Evolutionary conservation across 1,140 invertebrate species (phyloP).

Genomic region (Capitella teleta): DNA sequence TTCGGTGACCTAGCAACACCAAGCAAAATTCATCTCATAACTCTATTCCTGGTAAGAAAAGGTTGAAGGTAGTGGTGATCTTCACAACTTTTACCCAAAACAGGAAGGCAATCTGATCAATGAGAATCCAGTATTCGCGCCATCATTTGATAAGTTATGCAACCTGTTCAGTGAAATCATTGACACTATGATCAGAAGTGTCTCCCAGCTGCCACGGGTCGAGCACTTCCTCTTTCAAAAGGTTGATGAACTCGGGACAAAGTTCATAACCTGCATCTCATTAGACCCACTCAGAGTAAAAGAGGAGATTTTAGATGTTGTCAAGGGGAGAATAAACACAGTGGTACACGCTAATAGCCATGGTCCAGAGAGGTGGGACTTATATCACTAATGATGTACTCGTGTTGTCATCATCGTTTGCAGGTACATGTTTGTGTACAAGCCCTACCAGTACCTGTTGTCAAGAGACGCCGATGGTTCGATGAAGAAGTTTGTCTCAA

Average conservation of each 20-base stretch:
- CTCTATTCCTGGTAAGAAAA: conserved; percentile 34
- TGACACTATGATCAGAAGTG: conserved; percentile 34
- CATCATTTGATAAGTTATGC: conserved; percentile 28
- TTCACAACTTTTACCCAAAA: too few species aligned
- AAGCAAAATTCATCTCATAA: conserved; percentile 21
- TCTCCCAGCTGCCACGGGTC: conserved; percentile 25
- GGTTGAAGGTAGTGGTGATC: too few species aligned
- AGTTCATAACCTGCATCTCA: conserved; percentile 15
- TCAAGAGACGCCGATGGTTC: conserved; percentile 53
- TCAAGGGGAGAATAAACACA: conserved; percentile 43
- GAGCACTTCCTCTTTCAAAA: conserved; percentile 26
- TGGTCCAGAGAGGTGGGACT: conserved; percentile 47
- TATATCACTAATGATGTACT: neutral
- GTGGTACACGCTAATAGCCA: conserved; percentile 50
- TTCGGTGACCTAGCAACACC: conserved; percentile 28
- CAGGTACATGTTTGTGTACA: conserved; percentile 50
- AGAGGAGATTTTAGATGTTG: conserved; percentile 28
- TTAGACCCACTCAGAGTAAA: conserved; percentile 21
- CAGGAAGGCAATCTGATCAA: too few species aligned
- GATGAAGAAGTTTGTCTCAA: conserved; percentile 55
- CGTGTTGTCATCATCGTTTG: conserved; percentile 7
- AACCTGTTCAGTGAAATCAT: conserved; percentile 33
- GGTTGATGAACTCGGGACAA: conserved; percentile 23
- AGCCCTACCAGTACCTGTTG: conserved; percentile 57
- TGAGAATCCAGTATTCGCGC: too few species aligned